phyloP scores from a whole-genome alignment of 1,140 invertebrate species.

The Apis laboriosa region DNA sequence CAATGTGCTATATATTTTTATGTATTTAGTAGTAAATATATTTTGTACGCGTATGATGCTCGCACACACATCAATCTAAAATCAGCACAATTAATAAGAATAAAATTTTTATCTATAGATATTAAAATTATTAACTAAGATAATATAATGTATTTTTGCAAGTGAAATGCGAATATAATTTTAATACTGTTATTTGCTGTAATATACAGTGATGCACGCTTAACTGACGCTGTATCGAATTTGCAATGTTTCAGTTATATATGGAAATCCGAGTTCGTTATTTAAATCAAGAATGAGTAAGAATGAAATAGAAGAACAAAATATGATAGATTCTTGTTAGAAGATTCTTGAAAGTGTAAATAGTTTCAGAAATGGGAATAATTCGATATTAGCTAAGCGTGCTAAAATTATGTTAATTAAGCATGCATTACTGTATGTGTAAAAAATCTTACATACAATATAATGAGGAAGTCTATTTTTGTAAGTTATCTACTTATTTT shows the following conservation, averaged over 20 bases:
- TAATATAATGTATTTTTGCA: conserved; percentile 43
- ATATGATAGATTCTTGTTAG: too few relatives aligned
- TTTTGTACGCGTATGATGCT: background rate
- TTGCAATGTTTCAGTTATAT: too few relatives aligned
- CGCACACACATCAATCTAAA: background rate
- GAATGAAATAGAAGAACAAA: too few relatives aligned
- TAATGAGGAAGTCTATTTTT: conserved; percentile 57
- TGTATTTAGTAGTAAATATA: conserved; percentile 17
- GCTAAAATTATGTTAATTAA: too few relatives aligned
- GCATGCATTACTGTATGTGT: background rate
- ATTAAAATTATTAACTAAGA: conserved; percentile 19
- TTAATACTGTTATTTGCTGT: conserved; percentile 44
- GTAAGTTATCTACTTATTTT: conserved; percentile 39
- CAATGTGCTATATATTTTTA: conserved; percentile 45
- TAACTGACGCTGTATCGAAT: too few relatives aligned
- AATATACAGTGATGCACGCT: conserved; percentile 6
- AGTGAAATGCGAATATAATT: conserved; percentile 28
- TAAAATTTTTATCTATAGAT: conserved; percentile 20
- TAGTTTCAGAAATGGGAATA: too few relatives aligned
- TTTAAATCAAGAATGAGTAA: too few relatives aligned
- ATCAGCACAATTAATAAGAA: conserved; percentile 36
- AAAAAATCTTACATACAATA: conserved; percentile 29
- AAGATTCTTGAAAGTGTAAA: too few relatives aligned
- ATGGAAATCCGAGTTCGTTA: too few relatives aligned
- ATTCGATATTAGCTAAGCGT: too few relatives aligned